phyloP scores from a whole-genome alignment of 2,113 vertebrate species.

The Cervus canadensis region DNA sequence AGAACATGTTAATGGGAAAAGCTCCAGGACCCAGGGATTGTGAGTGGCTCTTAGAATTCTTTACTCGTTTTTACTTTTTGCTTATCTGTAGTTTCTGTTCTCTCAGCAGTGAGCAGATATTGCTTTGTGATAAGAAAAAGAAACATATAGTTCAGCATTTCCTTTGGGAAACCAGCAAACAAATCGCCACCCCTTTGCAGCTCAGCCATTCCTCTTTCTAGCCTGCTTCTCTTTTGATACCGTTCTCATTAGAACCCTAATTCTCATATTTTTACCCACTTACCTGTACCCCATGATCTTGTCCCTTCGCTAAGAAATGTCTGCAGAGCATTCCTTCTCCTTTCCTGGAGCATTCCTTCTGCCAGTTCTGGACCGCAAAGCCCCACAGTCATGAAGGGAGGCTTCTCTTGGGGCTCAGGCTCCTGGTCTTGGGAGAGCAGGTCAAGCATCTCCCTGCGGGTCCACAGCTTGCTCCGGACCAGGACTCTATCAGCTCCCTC shows the following conservation, averaged over 20 bases:
- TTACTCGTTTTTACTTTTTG: conserved; percentile 10
- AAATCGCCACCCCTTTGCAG: not conserved
- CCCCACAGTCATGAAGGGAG: not conserved
- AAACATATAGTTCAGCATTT: conserved; percentile 12
- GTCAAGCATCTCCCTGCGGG: not conserved
- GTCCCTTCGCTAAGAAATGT: not conserved
- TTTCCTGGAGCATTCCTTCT: not conserved
- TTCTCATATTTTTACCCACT: not conserved
- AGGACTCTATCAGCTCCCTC: not conserved
- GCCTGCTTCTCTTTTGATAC: not conserved
- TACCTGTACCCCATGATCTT: not conserved
- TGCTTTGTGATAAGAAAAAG: conserved; percentile 22
- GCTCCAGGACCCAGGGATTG: not conserved
- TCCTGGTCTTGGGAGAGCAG: not conserved
- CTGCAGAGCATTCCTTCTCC: not conserved
- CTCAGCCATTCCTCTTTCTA: not conserved
- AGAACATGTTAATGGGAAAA: not conserved
- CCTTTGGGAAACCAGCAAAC: conserved; percentile 6
- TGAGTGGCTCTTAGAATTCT: not conserved
- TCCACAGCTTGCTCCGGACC: not conserved
- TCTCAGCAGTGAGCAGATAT: conserved; percentile 23
- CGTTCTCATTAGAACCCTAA: not conserved
- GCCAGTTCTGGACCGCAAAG: not conserved
- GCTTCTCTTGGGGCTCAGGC: not conserved
- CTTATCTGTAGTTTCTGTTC: conserved; percentile 20